Evolutionary conservation across 2,113 vertebrate genomes (phyloP).

Genomic region (Cisticola juncidis): DNA sequence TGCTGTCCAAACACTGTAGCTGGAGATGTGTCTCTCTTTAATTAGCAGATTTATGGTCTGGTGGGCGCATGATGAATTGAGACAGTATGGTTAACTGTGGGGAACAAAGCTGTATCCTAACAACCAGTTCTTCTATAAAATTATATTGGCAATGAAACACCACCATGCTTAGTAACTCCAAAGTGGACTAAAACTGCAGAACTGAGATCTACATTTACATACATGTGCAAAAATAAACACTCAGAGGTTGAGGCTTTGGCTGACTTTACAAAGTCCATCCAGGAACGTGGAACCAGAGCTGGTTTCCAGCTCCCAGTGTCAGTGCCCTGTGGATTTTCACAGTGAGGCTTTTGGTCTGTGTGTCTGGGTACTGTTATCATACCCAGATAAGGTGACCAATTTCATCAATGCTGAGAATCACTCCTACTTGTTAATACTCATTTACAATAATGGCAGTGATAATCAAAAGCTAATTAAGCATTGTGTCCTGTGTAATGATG

Average conservation of each 20-base stretch:
- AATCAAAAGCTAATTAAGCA: neutral
- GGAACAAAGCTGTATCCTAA: neutral
- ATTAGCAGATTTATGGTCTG: conserved; percentile 15
- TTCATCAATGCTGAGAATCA: neutral
- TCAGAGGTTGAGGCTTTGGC: neutral
- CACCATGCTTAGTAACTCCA: neutral
- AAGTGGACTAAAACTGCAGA: neutral
- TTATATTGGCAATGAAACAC: neutral
- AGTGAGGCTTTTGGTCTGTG: neutral
- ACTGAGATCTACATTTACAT: neutral
- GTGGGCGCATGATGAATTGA: neutral
- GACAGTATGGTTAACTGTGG: neutral
- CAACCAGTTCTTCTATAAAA: neutral
- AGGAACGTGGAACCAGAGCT: neutral
- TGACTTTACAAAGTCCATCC: neutral
- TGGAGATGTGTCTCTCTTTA: neutral
- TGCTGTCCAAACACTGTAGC: neutral
- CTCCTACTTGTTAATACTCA: neutral
- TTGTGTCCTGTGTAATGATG: neutral
- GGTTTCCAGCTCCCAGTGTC: neutral
- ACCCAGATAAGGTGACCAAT: neutral
- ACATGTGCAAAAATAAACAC: neutral
- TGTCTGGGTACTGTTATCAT: neutral
- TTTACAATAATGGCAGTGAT: neutral
- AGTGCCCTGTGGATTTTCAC: neutral